Evolutionary conservation across 2,797 vertebrate species (phyloP).

Genomic region (Anguilla megastoma): DNA sequence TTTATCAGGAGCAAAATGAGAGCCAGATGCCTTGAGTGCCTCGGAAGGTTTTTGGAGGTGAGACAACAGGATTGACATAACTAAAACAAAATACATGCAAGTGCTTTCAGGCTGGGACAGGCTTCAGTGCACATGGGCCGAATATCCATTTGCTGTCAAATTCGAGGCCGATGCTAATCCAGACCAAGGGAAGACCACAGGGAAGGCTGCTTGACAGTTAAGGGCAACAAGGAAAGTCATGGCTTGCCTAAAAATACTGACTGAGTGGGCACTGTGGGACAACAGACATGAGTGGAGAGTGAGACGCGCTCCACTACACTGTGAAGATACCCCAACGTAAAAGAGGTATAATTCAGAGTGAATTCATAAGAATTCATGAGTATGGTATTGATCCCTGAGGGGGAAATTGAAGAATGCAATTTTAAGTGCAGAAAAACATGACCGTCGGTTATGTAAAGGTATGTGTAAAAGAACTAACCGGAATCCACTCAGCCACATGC

Average conservation of each 20-base stretch:
- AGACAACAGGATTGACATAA: too few species aligned
- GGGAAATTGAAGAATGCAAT: not conserved
- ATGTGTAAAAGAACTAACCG: too few species aligned
- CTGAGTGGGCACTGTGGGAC: not conserved
- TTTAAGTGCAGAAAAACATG: not conserved
- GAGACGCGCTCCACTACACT: not conserved
- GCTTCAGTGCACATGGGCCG: not conserved
- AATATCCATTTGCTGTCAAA: constrained; percentile 6
- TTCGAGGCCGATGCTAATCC: not conserved
- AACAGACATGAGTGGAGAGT: not conserved
- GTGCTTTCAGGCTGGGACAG: not conserved
- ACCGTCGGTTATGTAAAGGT: too few species aligned
- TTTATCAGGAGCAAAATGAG: too few species aligned
- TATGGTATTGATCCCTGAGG: too few species aligned
- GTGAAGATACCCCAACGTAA: not conserved
- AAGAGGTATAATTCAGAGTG: not conserved
- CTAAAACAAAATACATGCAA: not conserved
- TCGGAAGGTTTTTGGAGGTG: too few species aligned
- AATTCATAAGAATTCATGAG: not conserved
- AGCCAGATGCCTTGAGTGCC: too few species aligned
- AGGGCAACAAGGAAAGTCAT: not conserved
- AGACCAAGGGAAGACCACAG: not conserved
- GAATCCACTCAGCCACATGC: too few species aligned
- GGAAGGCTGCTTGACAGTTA: not conserved
- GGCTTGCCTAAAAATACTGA: not conserved